Conservation (phyloP, 2,888 invertebrate species). For the Tetropium fuscum region DNA sequence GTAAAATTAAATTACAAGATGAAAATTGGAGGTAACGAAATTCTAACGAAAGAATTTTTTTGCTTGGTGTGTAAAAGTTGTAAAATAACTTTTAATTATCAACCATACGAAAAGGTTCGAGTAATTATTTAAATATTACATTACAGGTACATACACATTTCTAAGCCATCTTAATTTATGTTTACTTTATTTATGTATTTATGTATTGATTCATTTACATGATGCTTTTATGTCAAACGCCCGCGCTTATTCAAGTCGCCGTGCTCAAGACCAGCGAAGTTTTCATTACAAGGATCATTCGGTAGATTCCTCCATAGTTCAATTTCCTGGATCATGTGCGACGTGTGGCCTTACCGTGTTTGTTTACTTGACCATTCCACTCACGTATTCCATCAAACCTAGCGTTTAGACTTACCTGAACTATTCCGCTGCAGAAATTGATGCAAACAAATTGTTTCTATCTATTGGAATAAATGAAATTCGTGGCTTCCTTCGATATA, state of each 20-base stretch:
- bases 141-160: no score
- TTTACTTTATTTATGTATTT: no score
- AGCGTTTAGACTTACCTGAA: slow-evolving; percentile 54
- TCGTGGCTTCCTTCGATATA: no score
- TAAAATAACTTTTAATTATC: no score
- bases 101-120: no score
- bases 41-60: no score
- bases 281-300: slow-evolving; percentile 57
- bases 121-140: no score
- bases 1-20: no score
- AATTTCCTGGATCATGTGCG: slow-evolving; percentile 55
- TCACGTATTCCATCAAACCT: slow-evolving; percentile 58
- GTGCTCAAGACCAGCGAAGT: slow-evolving; percentile 39
- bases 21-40: no score
- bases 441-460: slow-evolving; percentile 43
- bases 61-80: no score
- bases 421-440: slow-evolving; percentile 41
- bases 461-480: slow-evolving; percentile 31
- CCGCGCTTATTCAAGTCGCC: slow-evolving; percentile 11
- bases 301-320: slow-evolving; percentile 49
- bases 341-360: slow-evolving; percentile 40
- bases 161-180: no score
- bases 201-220: no score
- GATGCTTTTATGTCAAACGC: neutral
- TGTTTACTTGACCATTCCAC: slow-evolving; percentile 44